These are phyloP conservation scores for Orientallactaga sibirica DNA, from an alignment of 2,797 vertebrate genomes.

Conservation along the genomic window DNA sequence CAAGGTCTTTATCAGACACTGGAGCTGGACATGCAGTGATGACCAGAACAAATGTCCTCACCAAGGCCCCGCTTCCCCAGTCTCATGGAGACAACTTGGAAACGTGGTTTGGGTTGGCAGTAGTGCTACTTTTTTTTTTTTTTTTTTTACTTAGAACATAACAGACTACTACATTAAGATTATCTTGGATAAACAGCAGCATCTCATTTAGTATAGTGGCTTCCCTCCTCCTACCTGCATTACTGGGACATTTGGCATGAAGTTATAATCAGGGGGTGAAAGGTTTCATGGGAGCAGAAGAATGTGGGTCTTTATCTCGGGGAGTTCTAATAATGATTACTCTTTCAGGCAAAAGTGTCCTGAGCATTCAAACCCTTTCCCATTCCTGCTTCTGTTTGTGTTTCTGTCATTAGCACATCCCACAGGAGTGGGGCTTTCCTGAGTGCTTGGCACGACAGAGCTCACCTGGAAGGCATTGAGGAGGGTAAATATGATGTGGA, in stretches of 20 bases:
- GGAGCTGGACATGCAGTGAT: background rate
- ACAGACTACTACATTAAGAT: background rate
- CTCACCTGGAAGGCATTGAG: conserved; percentile 91
- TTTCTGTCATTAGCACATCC: conserved; percentile 58
- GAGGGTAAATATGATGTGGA: conserved; percentile 87
- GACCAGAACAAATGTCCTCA: background rate
- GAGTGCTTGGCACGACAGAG: background rate
- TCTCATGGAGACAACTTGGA: background rate
- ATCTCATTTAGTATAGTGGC: background rate
- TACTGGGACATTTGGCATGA: conserved; percentile 24
- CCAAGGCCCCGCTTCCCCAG: background rate
- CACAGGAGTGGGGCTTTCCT: background rate
- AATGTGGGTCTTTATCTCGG: background rate
- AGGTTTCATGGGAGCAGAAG: conserved; percentile 17
- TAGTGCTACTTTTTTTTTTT: too few species aligned
- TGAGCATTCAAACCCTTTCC: conserved; percentile 17
- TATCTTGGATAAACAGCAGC: conserved; percentile 45
- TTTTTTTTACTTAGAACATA: conserved; percentile 38
- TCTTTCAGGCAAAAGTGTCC: background rate
- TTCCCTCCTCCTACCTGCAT: background rate
- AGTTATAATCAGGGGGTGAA: conserved; percentile 25
- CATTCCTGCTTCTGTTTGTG: conserved; percentile 58
- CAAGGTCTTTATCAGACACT: background rate
- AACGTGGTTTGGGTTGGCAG: background rate
- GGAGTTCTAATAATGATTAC: background rate